phyloP scores from a whole-genome alignment of 2,797 vertebrate genomes.

The Coranthus polyacanthus region DNA sequence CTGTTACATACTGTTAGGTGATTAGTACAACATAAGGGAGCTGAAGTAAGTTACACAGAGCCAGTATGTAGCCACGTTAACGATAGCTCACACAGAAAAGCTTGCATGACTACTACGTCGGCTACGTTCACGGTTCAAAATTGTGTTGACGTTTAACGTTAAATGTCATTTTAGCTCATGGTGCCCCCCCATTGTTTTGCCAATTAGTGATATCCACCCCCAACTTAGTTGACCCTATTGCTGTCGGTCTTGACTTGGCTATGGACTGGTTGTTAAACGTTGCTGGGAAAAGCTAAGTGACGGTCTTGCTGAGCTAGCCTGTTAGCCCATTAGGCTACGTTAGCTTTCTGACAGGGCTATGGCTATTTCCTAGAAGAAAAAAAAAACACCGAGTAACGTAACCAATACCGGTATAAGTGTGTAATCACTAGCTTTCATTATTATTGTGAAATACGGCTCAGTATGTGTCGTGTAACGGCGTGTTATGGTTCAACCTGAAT shows the following conservation, averaged over 20 bases:
- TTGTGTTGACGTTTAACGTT: too few relatives aligned
- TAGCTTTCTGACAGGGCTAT: slow-evolving; percentile 55
- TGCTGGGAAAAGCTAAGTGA: slow-evolving; percentile 43
- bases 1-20: slow-evolving; percentile 4
- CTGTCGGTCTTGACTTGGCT: not conserved
- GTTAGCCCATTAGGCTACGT: slow-evolving; percentile 59
- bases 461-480: not conserved
- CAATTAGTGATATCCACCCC: not conserved
- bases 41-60: slow-evolving; percentile 44
- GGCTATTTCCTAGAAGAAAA: slow-evolving; percentile 33
- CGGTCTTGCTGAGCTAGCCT: slow-evolving; percentile 58
- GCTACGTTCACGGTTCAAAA: not conserved
- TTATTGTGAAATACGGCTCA: not conserved
- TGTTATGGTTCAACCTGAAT: not conserved
- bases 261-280: slow-evolving; percentile 8
- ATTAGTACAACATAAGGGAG: slow-evolving; percentile 37
- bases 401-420: fast-evolving
- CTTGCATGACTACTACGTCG: not conserved
- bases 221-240: not conserved
- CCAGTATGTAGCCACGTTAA: slow-evolving; percentile 57
- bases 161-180: not conserved
- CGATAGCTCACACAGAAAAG: slow-evolving; percentile 32
- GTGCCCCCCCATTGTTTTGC: not conserved
- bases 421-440: fast-evolving
- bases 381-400: not conserved